Conservation (phyloP, 2,797 vertebrate species). For the Petrocephalus sullivani region DNA sequence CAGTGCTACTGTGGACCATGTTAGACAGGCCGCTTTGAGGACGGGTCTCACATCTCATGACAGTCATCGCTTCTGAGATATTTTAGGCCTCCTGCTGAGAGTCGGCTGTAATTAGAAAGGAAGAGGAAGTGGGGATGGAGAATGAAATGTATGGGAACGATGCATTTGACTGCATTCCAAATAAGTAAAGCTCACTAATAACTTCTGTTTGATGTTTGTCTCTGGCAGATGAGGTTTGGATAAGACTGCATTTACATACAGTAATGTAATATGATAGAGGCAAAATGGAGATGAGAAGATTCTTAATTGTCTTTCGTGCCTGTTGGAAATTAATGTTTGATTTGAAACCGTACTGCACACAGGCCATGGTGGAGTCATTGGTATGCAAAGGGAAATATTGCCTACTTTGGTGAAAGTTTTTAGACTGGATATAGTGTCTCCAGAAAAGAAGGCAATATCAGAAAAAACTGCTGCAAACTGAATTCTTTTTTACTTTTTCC, state of each 20-base stretch:
- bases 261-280: neutral
- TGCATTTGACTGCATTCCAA: constrained; percentile 11
- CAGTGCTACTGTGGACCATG: neutral
- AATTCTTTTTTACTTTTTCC: neutral
- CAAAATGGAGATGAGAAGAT: neutral
- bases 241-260: neutral
- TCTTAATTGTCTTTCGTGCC: neutral
- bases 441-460: neutral
- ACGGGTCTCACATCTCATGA: neutral
- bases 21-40: neutral
- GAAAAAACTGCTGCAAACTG: neutral
- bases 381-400: neutral
- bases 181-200: constrained; percentile 17
- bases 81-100: constrained; percentile 15
- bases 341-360: neutral
- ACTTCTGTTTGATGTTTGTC: neutral
- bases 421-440: neutral
- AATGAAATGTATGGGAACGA: constrained; percentile 9
- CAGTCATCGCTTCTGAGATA: constrained; percentile 20
- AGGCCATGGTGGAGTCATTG: neutral
- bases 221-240: constrained; percentile 10
- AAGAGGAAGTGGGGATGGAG: neutral
- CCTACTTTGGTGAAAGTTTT: neutral
- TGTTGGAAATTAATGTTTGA: neutral
- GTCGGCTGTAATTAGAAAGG: constrained; percentile 14